Evolutionary conservation across 2,888 invertebrate genomes (phyloP), one percentile per base, ranked within the genome.

Genomic region (Blera fallax): DNA sequence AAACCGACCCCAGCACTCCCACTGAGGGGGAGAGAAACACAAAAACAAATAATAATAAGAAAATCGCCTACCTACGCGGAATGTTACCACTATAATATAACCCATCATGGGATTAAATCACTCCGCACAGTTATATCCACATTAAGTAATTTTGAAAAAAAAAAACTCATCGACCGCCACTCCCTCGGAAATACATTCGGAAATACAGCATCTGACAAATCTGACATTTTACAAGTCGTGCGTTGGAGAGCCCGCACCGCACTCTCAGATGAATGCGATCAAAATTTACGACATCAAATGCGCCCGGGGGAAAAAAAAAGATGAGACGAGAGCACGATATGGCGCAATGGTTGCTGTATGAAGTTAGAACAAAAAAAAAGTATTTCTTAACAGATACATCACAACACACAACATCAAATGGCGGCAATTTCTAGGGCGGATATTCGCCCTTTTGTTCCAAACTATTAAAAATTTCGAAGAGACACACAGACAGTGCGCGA

Each of bases 221-320:
- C 62, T 72, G 45, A 58, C 56, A 65, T 58, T 50, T 60, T 64
- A n/a, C 11, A 62, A 62, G 50, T 67, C 62, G 52, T 58, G 72
- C 64, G 52, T 65, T 16, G 54, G 37, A 48, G 37, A n/a, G 40
- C 62, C 69, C 74, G 54, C 48, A 69, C 69, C 45, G 56, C 18
- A 52, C 27, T 74, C 52, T 50, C 74, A 37, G 60, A 18, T 16
- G 74, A 74, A 74, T 65, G 54, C 54, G 56, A 65, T 76, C 58
- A 58, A 80, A 77, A 72, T 85, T 85, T 81, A 85, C 85, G 85
- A 81, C 85, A 67, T 72, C 76, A 85, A 81, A 85, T 81, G 85
- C 52, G 60, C 81, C 76, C 64, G 62, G n/a, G n/a, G n/a, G n/a
- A n/a, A n/a, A 65, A 69, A 43, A 70, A 67, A 74, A 70, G 21